These are phyloP conservation scores for Glyptemys insculpta DNA, from an alignment of 2,797 vertebrate species.

Conservation along the genomic window DNA sequence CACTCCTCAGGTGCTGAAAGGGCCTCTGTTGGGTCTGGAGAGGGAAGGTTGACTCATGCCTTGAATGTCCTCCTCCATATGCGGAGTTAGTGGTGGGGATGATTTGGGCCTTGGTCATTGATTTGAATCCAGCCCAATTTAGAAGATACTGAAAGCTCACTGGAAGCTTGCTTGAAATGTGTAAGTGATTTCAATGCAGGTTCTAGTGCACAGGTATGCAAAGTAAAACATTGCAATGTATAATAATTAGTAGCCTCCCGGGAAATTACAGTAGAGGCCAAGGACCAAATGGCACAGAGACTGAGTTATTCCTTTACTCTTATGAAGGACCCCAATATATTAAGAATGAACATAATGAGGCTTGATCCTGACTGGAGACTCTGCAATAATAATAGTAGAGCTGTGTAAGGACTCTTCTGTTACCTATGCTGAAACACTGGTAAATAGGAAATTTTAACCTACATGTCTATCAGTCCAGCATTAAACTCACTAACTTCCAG, in stretches of 20 bases:
- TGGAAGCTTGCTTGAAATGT: background rate
- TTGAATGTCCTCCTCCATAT: background rate
- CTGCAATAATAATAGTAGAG: background rate
- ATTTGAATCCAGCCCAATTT: background rate
- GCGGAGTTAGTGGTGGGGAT: background rate
- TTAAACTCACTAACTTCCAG: background rate
- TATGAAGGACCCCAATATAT: background rate
- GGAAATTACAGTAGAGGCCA: background rate
- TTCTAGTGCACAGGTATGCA: background rate
- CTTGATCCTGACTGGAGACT: background rate
- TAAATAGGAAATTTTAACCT: background rate
- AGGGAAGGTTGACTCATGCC: background rate
- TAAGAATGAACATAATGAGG: background rate
- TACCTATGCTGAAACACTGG: background rate
- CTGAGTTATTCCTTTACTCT: background rate
- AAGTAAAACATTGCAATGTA: background rate
- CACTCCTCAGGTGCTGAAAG: background rate
- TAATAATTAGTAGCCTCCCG: background rate
- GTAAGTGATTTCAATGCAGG: background rate
- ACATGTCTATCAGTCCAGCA: background rate
- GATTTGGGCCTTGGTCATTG: background rate
- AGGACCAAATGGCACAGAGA: background rate
- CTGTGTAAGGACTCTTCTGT: background rate
- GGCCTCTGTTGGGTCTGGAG: background rate
- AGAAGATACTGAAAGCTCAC: background rate